Base-by-base conservation (phyloP, 2,888 invertebrate genomes). In the Omphaloscelis lunosa region DNA sequence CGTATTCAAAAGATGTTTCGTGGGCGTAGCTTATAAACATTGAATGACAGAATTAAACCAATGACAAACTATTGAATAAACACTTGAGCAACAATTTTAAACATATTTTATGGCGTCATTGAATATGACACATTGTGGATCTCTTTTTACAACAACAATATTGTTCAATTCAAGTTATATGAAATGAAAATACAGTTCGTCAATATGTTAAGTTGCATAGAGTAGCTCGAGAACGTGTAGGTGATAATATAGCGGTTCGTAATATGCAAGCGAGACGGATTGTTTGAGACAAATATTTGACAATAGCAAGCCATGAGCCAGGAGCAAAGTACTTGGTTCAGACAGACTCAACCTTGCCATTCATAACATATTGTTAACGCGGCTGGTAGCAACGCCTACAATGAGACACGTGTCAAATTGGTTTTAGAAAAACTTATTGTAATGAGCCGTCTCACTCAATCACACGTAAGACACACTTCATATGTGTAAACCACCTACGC, bases 401-500 rank as follows among this genome's bases (percentile, higher is more conserved):
- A 75, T 72, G 73, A 83, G 80, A 90, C 89, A 90, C 85, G 85
- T 87, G 89, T 90, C 90, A 90, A 89, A 89, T 91, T 90, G 65
- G 79, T 84, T 90, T 90, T 90, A 91, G 90, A 93, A 90, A 90
- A 90, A 90, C 90, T 89, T 89, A 93, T 93, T 92, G 90, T 92
- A 89, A 89, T 89, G 85, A 91, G 87, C 89, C 84, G 89, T 90
- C 88, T 90, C 83, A 89, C 87, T 91, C 89, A 90, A 91, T 92
- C 75, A 86, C 70, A 78, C 53, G 58, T 73, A 77, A 75, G 70
- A 81, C 71, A 79, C 61, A 72, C 86, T 90, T 84, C 82, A 81
- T 82, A 80, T 79, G 85, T 86, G 62, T 81, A 86, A 86, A 76
- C 84, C 79, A 87, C 90, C 87, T 84, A 89, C 89, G 79, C 77